Conservation (phyloP, 53 echinoderm and acorn worm genomes). For the Stichopus horrens region DNA sequence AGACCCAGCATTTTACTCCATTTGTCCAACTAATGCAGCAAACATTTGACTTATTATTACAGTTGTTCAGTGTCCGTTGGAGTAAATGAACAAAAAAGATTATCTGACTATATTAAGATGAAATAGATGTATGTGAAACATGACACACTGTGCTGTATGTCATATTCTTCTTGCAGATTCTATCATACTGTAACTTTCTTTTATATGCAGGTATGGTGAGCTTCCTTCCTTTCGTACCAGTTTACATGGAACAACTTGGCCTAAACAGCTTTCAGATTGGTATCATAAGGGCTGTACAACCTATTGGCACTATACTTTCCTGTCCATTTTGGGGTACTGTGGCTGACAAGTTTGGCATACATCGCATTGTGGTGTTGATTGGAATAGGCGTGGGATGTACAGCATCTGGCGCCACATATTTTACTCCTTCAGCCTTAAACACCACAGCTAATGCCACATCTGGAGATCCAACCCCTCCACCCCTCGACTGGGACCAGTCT, state of each 20-base stretch:
- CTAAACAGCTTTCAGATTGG: constrained; percentile 80
- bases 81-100: background rate
- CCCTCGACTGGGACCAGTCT: constrained; percentile 21
- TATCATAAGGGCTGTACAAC: constrained; percentile 74
- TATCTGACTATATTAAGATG: background rate
- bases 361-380: constrained; percentile 59
- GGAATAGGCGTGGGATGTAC: constrained; percentile 26
- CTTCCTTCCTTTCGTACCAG: constrained; percentile 79
- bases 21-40: no score
- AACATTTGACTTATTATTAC: no score
- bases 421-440: constrained; percentile 31
- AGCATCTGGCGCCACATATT: constrained; percentile 27
- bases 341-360: constrained; percentile 84
- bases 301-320: constrained; percentile 58
- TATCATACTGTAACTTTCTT: background rate
- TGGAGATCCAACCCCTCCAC: constrained; percentile 7
- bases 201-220: constrained; percentile 67
- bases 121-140: background rate
- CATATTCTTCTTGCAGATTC: background rate
- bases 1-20: no score
- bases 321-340: constrained; percentile 75
- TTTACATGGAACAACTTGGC: constrained; percentile 85
- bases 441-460: background rate
- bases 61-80: no score
- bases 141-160: background rate